phyloP scores from a whole-genome alignment of 2,113 vertebrate genomes.

The Gasterosteus aculeatus region DNA sequence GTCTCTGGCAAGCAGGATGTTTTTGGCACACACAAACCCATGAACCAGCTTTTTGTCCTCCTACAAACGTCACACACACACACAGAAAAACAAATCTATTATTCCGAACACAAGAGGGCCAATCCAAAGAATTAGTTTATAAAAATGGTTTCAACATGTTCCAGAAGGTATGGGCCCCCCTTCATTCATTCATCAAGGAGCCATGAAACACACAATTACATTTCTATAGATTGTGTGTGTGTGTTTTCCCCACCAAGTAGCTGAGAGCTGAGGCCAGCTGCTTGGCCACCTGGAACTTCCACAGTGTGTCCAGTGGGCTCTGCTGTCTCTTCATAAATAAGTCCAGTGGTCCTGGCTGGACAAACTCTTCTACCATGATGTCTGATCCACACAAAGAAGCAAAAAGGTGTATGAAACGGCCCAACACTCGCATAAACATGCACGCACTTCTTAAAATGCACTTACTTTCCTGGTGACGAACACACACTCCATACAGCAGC shows the following conservation, averaged over 20 bases:
- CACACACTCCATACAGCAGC: constrained; percentile 93
- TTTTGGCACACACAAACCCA: constrained; percentile 95
- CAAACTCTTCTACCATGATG: constrained; percentile 98
- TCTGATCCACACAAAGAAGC: constrained; percentile 75
- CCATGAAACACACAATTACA: neutral
- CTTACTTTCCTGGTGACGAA: constrained; percentile 94
- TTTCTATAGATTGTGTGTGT: neutral
- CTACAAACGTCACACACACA: constrained; percentile 71
- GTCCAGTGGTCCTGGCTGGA: constrained; percentile 92
- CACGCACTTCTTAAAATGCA: constrained; percentile 24
- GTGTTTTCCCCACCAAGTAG: constrained; percentile 85
- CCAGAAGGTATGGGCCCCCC: too few relatives aligned
- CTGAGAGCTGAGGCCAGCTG: constrained; percentile 95
- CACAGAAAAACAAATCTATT: constrained; percentile 1
- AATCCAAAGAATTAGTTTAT: neutral
- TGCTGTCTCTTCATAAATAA: constrained; percentile 91
- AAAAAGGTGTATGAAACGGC: neutral
- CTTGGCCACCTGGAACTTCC: constrained; percentile 98
- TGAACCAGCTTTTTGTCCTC: constrained; percentile 98
- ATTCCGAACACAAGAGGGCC: neutral
- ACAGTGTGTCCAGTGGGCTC: constrained; percentile 86
- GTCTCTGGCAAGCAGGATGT: constrained; percentile 92
- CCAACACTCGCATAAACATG: neutral
- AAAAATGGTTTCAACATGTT: neutral
- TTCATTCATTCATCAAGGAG: too few relatives aligned